These are phyloP conservation scores for Morpho deidamia DNA, from an alignment of 2,888 invertebrate genomes.

Conservation along the genomic window DNA sequence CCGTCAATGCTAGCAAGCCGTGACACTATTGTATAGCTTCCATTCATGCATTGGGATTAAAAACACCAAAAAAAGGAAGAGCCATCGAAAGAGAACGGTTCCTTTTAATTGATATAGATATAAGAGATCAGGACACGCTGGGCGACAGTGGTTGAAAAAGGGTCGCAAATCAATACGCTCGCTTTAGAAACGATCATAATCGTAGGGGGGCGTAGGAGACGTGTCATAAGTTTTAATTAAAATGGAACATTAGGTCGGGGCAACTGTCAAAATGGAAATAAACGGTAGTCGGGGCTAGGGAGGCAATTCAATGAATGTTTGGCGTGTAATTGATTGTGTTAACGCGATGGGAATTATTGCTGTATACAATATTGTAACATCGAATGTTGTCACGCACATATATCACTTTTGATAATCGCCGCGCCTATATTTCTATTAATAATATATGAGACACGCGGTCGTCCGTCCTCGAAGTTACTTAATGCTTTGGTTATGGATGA, in stretches of 20 bases:
- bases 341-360: conserved; percentile 38
- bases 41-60: conserved; percentile 53
- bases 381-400: conserved; percentile 10
- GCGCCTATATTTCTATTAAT: too few species aligned
- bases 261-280: conserved; percentile 38
- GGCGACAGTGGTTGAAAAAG: conserved; percentile 45
- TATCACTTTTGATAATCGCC: not conserved
- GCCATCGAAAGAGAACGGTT: conserved; percentile 21
- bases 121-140: conserved; percentile 41
- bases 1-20: conserved; percentile 57
- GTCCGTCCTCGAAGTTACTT: too few species aligned
- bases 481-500: too few species aligned
- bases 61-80: conserved; percentile 28
- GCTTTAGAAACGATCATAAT: conserved; percentile 26
- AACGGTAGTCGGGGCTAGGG: conserved; percentile 34
- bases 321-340: conserved; percentile 62
- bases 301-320: conserved; percentile 44
- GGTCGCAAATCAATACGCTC: conserved; percentile 58
- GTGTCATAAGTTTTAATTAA: conserved; percentile 75
- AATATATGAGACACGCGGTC: too few species aligned
- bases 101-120: conserved; percentile 22
- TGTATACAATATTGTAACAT: conserved; percentile 4
- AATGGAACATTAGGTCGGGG: conserved; percentile 58
- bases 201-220: conserved; percentile 49
- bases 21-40: conserved; percentile 43